phyloP scores from a whole-genome alignment of 2,797 vertebrate genomes.

The Sebastes minor region DNA sequence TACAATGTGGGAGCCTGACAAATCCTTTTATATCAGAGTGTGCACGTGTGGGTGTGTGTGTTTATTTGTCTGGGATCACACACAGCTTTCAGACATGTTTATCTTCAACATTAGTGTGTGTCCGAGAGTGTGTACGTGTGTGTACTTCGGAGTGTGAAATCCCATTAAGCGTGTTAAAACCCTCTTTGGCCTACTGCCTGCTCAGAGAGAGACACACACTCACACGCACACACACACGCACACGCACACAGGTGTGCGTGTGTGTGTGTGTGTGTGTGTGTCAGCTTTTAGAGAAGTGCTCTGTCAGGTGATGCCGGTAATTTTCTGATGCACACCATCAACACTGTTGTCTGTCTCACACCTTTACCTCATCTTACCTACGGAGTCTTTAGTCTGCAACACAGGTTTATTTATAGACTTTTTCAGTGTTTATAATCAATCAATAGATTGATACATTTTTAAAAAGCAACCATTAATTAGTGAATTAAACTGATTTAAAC shows the following conservation, averaged over 20 bases:
- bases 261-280: constrained; percentile 22
- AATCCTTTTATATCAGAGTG: constrained; percentile 68
- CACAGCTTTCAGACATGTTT: constrained; percentile 75
- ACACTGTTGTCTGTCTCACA: background rate
- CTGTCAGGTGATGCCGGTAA: constrained; percentile 31
- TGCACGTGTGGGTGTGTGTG: constrained; percentile 41
- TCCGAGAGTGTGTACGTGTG: constrained; percentile 48
- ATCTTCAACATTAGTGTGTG: constrained; percentile 73
- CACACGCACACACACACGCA: background rate
- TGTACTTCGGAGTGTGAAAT: constrained; percentile 72
- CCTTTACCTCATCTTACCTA: background rate
- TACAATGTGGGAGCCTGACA: constrained; percentile 67
- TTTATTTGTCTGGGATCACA: constrained; percentile 66
- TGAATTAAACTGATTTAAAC: background rate
- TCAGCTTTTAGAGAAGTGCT: constrained; percentile 16
- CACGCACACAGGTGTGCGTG: background rate
- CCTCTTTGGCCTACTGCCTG: constrained; percentile 69
- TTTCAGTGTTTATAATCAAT: background rate
- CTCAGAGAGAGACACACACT: constrained; percentile 18
- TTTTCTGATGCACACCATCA: constrained; percentile 24
- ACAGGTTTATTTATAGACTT: background rate
- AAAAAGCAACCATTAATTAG: background rate
- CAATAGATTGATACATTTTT: background rate
- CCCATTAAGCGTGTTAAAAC: constrained; percentile 74
- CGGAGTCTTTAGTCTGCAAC: background rate